Base-by-base conservation (phyloP, 37 sponge, comb jelly and placozoan species). In the Corticium candelabrum region DNA sequence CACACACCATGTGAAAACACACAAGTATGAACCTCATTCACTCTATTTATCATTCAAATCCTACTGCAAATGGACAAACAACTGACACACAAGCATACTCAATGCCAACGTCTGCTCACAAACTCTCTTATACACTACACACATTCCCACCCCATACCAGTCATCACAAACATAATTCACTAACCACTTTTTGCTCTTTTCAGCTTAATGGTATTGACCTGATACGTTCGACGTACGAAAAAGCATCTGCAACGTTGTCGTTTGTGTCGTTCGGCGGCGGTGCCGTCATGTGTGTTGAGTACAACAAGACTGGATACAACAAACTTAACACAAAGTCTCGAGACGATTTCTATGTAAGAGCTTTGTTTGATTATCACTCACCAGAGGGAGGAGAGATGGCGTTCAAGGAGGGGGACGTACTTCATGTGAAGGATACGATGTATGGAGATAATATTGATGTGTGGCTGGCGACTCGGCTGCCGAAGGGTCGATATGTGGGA, bases 191-290 rank as follows among this genome's bases (percentile, higher is more conserved):
- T n/a, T n/a, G n/a, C n/a, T n/a, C n/a, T n/a, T n/a, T 50, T 50
- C 11, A 50, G 62, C 21, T 50, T 11, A 50, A 50, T 50, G 62
- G 62, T 27, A 50, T 50, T 50, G 11, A 11, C 15, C 21, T 50
- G 62, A 21, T 27, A 21, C 11, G 21, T 50, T 11, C 62, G 62
- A 50, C 62, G 62, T 50, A 50, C 62, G 62, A 50, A 21, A 50
- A 50, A 21, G 62, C 62, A 21, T 50, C 62, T 11, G 62, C 62
- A 21, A 50, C 62, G 62, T 50, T 50, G 62, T 50, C 62, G 62
- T 50, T 50, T 50, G 62, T 21, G 15, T 27, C 62, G 62, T 50
- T 50, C 62, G 62, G 62, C 62, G 62, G 62, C 62, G 62, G 62
- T 27, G 62, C 62, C 15, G 21, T 50, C 15, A 50, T 50, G 62